Evolutionary conservation across 1,140 invertebrate genomes (phyloP).

Genomic region (Neodiprion virginianus): DNA sequence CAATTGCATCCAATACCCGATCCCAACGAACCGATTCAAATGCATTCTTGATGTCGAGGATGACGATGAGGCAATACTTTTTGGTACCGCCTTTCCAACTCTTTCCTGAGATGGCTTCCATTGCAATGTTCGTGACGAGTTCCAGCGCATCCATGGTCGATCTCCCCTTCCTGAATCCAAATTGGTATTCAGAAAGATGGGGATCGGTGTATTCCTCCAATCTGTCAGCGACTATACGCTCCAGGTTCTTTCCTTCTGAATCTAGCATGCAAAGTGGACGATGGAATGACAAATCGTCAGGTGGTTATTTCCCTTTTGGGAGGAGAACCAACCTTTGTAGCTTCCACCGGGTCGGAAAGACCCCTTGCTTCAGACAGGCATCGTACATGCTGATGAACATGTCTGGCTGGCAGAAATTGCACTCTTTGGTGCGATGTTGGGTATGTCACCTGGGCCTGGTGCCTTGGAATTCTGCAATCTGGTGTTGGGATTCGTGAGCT

Average conservation of each 20-base stretch:
- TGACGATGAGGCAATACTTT: constrained; percentile 21
- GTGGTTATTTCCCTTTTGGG: constrained; percentile 24
- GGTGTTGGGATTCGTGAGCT: constrained; percentile 30
- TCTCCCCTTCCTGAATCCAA: no score
- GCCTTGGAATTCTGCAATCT: constrained; percentile 35
- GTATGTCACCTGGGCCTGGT: constrained; percentile 38
- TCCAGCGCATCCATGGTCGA: constrained; percentile 29
- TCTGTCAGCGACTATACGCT: constrained; percentile 32
- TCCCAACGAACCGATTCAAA: no score
- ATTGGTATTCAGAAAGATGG: constrained; percentile 25
- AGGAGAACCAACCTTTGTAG: constrained; percentile 13
- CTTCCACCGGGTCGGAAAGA: neutral
- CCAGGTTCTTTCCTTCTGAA: constrained; percentile 36
- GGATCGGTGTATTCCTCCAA: constrained; percentile 23
- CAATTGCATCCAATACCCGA: neutral
- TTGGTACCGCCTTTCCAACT: constrained; percentile 22
- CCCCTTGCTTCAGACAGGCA: constrained; percentile 22
- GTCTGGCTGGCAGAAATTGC: constrained; percentile 9
- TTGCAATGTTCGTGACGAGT: constrained; percentile 3
- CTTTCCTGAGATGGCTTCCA: constrained; percentile 24
- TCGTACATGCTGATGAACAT: constrained; percentile 21
- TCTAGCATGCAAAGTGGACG: constrained; percentile 41
- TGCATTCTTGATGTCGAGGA: neutral
- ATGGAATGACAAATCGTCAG: constrained; percentile 28
- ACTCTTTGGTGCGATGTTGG: constrained; percentile 28